These are phyloP conservation scores for Aphelenchoides avenae DNA, from an alignment of 1,140 invertebrate species.

Conservation along the genomic window DNA sequence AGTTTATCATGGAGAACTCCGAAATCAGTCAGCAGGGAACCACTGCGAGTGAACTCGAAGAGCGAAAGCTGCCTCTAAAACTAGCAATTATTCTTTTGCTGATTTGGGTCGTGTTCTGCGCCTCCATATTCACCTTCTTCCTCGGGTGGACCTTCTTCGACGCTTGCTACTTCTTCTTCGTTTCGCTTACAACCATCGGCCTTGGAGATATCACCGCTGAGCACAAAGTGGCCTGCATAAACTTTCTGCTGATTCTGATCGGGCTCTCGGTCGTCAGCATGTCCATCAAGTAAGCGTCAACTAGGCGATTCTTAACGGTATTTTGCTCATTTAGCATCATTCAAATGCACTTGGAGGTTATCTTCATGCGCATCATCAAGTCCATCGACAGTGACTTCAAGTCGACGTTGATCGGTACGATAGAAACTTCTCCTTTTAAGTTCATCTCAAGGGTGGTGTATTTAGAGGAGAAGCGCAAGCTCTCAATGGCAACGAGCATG, in stretches of 20 bases:
- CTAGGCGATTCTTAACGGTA: not conserved
- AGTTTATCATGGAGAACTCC: not conserved
- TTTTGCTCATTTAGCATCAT: conserved; percentile 21
- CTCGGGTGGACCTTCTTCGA: conserved; percentile 62
- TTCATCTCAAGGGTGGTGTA: conserved; percentile 10
- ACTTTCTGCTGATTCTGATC: conserved; percentile 36
- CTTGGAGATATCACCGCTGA: conserved; percentile 30
- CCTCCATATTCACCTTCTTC: conserved; percentile 62
- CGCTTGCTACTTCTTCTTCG: conserved; percentile 54
- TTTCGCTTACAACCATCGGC: conserved; percentile 60
- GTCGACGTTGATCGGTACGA: conserved; percentile 21
- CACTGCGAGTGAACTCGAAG: conserved; percentile 28
- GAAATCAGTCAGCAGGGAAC: conserved; percentile 6
- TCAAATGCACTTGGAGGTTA: conserved; percentile 27
- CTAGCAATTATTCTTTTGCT: conserved; percentile 40
- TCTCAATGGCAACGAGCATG: conserved; percentile 33
- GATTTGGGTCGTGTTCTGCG: conserved; percentile 39
- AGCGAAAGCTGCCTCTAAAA: conserved; percentile 40
- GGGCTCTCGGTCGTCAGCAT: conserved; percentile 29
- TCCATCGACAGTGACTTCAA: conserved; percentile 41
- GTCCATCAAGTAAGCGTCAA: not conserved
- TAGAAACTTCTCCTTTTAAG: conserved; percentile 1
- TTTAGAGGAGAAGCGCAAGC: conserved; percentile 31
- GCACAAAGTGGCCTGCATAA: conserved; percentile 36
- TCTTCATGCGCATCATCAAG: conserved; percentile 30